A percentile compares a stretch with the other conserved stretches of the same genome.
These are phyloP conservation scores for Ctenochaetus hawaiiensis DNA, from an alignment of 2,797 vertebrate species.

Conservation along the genomic window DNA sequence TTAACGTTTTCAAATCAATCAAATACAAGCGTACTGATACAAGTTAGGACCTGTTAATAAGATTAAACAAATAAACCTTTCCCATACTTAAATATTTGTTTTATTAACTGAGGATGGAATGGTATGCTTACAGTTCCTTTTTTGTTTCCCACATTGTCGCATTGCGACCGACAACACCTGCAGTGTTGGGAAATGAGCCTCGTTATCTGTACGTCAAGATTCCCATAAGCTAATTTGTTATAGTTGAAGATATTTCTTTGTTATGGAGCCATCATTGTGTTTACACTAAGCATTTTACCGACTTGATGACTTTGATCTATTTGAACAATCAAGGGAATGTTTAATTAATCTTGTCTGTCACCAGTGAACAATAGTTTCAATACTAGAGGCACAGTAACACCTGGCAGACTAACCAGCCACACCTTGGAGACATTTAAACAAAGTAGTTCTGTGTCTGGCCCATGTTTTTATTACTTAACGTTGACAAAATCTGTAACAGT, in stretches of 20 bases:
- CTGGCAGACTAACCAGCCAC: slow-evolving; percentile 52
- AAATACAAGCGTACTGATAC: background rate
- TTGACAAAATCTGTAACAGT: slow-evolving; percentile 47
- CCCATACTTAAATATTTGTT: background rate
- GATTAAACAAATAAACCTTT: background rate
- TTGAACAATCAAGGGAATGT: slow-evolving; percentile 30
- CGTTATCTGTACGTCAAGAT: slow-evolving; percentile 21
- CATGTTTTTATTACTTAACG: slow-evolving; percentile 48
- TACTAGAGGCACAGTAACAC: slow-evolving; percentile 24
- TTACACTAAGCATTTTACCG: slow-evolving; percentile 8
- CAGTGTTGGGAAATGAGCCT: slow-evolving; percentile 19
- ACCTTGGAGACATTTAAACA: slow-evolving; percentile 62
- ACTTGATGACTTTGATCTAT: slow-evolving; percentile 40
- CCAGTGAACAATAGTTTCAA: slow-evolving; percentile 35
- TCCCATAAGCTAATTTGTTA: slow-evolving; percentile 20
- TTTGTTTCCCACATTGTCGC: background rate
- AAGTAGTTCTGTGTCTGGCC: slow-evolving; percentile 47
- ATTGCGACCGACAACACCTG: slow-evolving; percentile 2
- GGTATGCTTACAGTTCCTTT: background rate
- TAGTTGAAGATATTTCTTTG: slow-evolving; percentile 22
- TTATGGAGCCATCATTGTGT: slow-evolving; percentile 6
- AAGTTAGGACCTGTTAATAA: background rate
- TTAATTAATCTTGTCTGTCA: slow-evolving; percentile 62
- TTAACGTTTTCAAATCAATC: background rate
- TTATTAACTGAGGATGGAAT: background rate